Evolutionary conservation across 2,113 vertebrate species (phyloP).

Genomic region (Chiloscyllium plagiosum): DNA sequence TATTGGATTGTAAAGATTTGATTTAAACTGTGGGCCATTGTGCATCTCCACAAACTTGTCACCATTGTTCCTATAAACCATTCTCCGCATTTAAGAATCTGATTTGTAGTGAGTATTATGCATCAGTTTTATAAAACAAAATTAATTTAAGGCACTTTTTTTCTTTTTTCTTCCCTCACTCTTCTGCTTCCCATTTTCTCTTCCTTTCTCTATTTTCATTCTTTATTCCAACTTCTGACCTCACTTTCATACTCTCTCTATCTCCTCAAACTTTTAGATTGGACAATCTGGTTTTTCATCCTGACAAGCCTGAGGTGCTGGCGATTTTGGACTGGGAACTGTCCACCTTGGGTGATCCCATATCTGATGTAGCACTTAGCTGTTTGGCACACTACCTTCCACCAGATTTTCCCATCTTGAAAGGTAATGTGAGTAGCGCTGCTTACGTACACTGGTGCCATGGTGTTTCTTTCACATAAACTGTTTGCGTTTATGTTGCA

Average conservation of each 20-base stretch:
- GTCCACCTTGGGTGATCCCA: conserved; percentile 66
- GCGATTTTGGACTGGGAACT: conserved; percentile 72
- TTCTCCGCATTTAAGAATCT: not conserved
- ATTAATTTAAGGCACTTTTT: not conserved
- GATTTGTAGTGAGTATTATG: not conserved
- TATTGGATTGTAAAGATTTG: not conserved
- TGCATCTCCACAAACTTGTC: not conserved
- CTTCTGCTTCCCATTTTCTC: not conserved
- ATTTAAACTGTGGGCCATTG: not conserved
- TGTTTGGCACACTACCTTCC: conserved; percentile 63
- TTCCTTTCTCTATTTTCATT: not conserved
- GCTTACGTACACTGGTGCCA: not conserved
- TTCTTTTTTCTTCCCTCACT: not conserved
- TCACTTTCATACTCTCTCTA: not conserved
- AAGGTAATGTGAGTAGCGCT: conserved; percentile 52
- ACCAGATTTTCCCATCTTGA: conserved; percentile 47
- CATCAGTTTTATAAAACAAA: not conserved
- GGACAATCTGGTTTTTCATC: conserved; percentile 70
- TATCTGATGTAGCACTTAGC: conserved; percentile 64
- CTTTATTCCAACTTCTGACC: not conserved
- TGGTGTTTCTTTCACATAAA: not conserved
- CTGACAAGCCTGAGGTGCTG: conserved; percentile 61
- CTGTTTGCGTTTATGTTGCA: not conserved
- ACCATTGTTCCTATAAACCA: not conserved
- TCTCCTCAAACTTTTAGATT: conserved; percentile 55